Evolutionary conservation across 1,140 invertebrate species (phyloP).

Genomic region (Drosophila funebris): DNA sequence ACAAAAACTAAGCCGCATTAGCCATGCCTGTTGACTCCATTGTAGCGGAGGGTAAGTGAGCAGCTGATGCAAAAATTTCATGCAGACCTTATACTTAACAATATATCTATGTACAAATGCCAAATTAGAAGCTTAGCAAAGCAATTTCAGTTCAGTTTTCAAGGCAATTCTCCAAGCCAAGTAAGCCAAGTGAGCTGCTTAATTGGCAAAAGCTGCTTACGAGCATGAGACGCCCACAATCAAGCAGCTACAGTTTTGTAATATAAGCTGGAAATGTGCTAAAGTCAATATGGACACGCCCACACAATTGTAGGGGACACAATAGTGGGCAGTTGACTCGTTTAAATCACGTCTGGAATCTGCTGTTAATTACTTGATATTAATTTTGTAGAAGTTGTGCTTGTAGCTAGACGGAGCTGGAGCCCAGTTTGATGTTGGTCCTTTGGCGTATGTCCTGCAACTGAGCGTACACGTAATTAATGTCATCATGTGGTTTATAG

Average conservation of each 20-base stretch:
- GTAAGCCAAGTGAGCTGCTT: conserved; percentile 58
- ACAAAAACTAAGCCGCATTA: conserved; percentile 77
- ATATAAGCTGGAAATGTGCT: conserved; percentile 29
- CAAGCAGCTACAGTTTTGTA: not conserved
- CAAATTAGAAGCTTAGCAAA: conserved; percentile 49
- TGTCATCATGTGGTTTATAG: conserved; percentile 74
- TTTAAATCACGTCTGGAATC: conserved; percentile 63
- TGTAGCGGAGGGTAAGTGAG: not conserved
- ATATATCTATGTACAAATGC: conserved; percentile 15
- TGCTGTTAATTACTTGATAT: conserved; percentile 81
- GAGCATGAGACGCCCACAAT: conserved; percentile 13
- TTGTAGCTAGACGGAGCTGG: not conserved
- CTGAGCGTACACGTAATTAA: conserved; percentile 63
- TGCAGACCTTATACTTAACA: not conserved
- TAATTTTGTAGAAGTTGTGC: conserved; percentile 69
- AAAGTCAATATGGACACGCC: conserved; percentile 62
- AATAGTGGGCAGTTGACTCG: conserved; percentile 15
- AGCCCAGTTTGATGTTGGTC: not conserved
- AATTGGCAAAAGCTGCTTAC: conserved; percentile 75
- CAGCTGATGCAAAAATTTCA: conserved; percentile 48
- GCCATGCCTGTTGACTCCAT: conserved; percentile 38
- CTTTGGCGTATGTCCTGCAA: not conserved
- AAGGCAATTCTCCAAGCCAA: conserved; percentile 38
- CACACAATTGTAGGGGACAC: conserved; percentile 42
- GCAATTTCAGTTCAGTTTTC: conserved; percentile 59